Evolutionary conservation across 2,797 vertebrate genomes (phyloP).

Genomic region (Balearica regulorum): DNA sequence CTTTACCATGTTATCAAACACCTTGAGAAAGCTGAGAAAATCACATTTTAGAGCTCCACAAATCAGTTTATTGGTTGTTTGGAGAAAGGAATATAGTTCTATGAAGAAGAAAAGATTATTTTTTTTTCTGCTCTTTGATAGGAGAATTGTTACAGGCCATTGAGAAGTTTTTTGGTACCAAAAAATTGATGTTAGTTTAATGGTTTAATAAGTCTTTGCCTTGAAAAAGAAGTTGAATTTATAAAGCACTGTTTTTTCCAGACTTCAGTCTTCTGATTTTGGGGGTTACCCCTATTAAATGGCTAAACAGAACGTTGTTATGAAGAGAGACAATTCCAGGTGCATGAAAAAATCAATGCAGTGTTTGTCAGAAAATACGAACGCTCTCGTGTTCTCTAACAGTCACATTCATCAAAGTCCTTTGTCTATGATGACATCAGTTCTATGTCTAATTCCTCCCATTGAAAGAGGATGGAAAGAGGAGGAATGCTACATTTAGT

Average conservation of each 20-base stretch:
- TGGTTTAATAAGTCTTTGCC: neutral
- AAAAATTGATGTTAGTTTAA: neutral
- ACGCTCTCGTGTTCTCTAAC: neutral
- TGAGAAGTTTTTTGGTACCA: neutral
- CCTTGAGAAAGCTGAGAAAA: neutral
- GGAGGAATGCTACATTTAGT: neutral
- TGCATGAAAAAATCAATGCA: neutral
- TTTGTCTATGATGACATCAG: constrained; percentile 13
- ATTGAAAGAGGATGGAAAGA: too few species aligned
- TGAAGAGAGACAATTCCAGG: neutral
- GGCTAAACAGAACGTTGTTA: neutral
- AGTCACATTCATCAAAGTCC: neutral
- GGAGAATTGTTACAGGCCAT: neutral
- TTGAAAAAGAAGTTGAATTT: neutral
- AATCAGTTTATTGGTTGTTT: neutral
- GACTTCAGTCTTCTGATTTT: neutral
- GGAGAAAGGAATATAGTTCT: neutral
- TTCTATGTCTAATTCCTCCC: neutral
- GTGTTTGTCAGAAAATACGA: neutral
- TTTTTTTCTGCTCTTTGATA: neutral
- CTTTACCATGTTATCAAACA: neutral
- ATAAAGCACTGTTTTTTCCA: neutral
- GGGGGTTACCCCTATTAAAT: neutral
- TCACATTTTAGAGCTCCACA: neutral
- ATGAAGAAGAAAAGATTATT: neutral